Evolutionary conservation across 1,140 invertebrate species (phyloP), one percentile per base, ranked within the genome.

Genomic region (Oryzaephilus surinamensis): DNA sequence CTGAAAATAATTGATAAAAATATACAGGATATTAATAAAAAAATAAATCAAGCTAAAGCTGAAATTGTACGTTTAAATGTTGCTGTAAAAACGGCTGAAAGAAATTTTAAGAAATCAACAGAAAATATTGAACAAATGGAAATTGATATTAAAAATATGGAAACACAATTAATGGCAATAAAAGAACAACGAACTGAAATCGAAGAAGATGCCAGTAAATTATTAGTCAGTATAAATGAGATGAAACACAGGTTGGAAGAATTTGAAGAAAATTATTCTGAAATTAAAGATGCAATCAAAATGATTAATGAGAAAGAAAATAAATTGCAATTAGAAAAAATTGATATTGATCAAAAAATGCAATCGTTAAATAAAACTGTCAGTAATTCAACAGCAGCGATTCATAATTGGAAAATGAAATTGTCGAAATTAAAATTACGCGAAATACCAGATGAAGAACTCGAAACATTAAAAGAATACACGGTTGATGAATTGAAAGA

Each of bases 51-150:
- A 54, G 64, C 80, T 1, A 73, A 73, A 32, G 64, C 65, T 1
- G 76, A 84, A 55, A 77, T 91, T 3, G 82, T 79, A 0, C 80
- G 81, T 44, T 57, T 87, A 2, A 79, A 76, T 35, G 86, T 92
- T 2, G 84, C 76, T 3, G 77, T 90, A n/a, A 91, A 84, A 55
- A 84, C 86, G 7, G 74, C 84, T 1, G 72, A 83, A 52, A 78
- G 86, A 39, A 90, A 91, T 61, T 64, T 75, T 0, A 76, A 74
- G 27, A 88, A 87, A 46, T 69, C 73, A 0, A 67, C 76, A 45
- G 75, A 80, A 21, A 76, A 77, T 46, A 81, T 90, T 26, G 62
- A 72, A 35, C 78, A 74, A 48, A 70, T 84, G 46, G 75, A 84
- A 44, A 66, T 71, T 11, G 86, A 92, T 50, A 70, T 89, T 0